A percentile compares a stretch with the other conserved stretches of the same genome.
phyloP scores from a whole-genome alignment of 2,113 vertebrate genomes.

The Platycercus adscitus region DNA sequence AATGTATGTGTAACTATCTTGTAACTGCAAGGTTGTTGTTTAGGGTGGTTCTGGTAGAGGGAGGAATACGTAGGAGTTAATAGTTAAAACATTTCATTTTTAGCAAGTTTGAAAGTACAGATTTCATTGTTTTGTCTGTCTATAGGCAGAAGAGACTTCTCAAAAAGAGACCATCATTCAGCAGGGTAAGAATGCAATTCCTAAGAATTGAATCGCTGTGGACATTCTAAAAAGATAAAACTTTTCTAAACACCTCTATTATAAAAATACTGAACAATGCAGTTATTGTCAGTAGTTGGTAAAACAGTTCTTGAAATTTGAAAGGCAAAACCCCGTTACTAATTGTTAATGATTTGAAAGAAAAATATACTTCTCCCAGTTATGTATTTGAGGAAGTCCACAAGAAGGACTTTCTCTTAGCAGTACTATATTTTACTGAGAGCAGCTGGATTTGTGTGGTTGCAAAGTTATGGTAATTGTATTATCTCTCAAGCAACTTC shows the following conservation, averaged over 20 bases:
- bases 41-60: background rate
- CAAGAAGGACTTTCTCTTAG: background rate
- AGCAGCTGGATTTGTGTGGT: background rate
- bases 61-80: background rate
- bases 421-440: background rate
- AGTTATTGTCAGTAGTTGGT: background rate
- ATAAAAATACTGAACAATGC: background rate
- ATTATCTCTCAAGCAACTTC: background rate
- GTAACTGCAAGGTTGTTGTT: background rate
- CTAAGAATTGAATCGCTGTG: background rate
- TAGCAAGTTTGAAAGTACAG: background rate
- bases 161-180: background rate
- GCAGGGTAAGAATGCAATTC: conserved; percentile 34
- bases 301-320: background rate
- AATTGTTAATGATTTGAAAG: background rate
- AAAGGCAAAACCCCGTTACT: background rate
- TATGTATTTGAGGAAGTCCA: background rate
- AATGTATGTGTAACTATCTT: background rate
- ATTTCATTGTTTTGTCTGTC: conserved; percentile 31
- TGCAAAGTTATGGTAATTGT: background rate
- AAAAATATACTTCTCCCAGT: background rate
- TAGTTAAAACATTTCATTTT: background rate
- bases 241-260: background rate
- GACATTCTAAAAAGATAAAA: background rate
- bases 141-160: conserved; percentile 47